Conservation (phyloP, 1,140 invertebrate species). For the Lanistes nyassanus region DNA sequence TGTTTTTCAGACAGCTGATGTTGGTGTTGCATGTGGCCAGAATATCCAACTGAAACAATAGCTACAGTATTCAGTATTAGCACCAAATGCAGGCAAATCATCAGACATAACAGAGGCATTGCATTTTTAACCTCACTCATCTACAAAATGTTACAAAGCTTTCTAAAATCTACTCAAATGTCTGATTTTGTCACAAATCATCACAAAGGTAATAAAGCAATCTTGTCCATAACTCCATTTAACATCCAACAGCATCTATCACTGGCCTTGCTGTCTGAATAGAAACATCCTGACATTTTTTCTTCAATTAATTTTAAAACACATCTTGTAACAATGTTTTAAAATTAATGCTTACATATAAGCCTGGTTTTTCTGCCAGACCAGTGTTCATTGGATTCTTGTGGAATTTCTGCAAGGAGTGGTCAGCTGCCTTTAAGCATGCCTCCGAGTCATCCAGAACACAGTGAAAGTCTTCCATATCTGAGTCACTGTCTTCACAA, state of each 20-base stretch:
- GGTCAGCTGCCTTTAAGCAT: slow-evolving; percentile 71
- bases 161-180: not conserved
- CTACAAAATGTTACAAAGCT: not conserved
- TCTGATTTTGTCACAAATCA: no score
- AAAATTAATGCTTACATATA: slow-evolving; percentile 58
- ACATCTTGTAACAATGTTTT: not conserved
- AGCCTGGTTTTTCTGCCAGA: slow-evolving; percentile 62
- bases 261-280: no score
- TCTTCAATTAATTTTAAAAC: no score
- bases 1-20: slow-evolving; percentile 73
- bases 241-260: no score
- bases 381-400: slow-evolving; percentile 62
- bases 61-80: slow-evolving; percentile 3
- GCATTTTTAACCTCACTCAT: not conserved
- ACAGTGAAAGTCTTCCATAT: slow-evolving; percentile 73
- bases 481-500: slow-evolving; percentile 73
- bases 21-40: slow-evolving; percentile 80
- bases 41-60: slow-evolving; percentile 76
- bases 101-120: not conserved
- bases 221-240: no score
- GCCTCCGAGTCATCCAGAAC: slow-evolving; percentile 71
- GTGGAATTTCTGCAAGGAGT: slow-evolving; percentile 68
- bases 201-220: no score
- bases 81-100: not conserved
- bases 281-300: no score